Conservation (phyloP, 1,140 invertebrate genomes). For the Ganaspis sp. region DNA sequence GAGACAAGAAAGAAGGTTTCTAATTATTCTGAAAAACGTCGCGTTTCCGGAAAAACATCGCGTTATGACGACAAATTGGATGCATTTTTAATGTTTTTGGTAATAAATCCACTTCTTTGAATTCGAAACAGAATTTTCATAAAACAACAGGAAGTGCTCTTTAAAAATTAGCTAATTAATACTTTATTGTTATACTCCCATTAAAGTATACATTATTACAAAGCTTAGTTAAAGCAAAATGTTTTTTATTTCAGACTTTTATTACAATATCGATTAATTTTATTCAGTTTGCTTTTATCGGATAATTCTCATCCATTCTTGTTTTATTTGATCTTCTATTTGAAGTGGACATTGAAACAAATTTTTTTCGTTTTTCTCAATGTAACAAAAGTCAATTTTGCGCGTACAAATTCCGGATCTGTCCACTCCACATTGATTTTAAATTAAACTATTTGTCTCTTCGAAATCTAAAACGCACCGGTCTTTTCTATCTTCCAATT, state of each 20-base stretch:
- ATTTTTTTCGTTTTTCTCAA: not conserved
- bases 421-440: not conserved
- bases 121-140: not conserved
- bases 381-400: constrained; percentile 10
- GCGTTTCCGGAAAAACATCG: not conserved
- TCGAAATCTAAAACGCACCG: not conserved
- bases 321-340: not conserved
- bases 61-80: constrained; percentile 18
- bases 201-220: too few relatives aligned
- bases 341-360: not conserved
- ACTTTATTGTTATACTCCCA: too few relatives aligned
- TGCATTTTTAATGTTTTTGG: not conserved
- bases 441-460: constrained; percentile 7
- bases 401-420: not conserved
- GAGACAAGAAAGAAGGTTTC: not conserved
- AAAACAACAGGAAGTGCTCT: not conserved
- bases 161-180: not conserved
- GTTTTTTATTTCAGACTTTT: too few relatives aligned
- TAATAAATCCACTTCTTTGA: not conserved
- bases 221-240: too few relatives aligned
- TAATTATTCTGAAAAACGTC: not conserved
- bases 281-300: not conserved
- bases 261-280: too few relatives aligned
- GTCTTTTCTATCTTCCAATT: not conserved
- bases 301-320: not conserved